Percentiles rank a stretch among this genome's conserved stretches.
These are phyloP conservation scores for Leptinotarsa haldemani DNA, from an alignment of 2,888 invertebrate genomes.

Conservation along the genomic window DNA sequence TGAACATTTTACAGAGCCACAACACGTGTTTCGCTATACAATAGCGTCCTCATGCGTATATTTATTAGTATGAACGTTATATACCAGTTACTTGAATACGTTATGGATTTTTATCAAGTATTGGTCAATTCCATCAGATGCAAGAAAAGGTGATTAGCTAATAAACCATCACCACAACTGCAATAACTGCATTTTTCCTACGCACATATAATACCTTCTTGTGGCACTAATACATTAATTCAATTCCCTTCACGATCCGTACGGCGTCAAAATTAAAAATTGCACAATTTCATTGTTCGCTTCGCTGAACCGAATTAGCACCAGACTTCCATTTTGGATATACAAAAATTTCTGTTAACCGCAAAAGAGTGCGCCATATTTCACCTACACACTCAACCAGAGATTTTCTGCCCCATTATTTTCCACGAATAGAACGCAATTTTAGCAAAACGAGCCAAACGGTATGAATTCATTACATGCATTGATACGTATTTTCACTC, in stretches of 20 bases:
- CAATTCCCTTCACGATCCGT: background rate
- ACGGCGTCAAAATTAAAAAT: background rate
- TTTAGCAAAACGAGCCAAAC: background rate
- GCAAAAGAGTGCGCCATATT: background rate
- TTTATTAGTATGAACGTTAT: too few relatives aligned
- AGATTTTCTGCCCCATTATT: background rate
- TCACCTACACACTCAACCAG: background rate
- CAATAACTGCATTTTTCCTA: too few relatives aligned
- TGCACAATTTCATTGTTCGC: constrained; percentile 7
- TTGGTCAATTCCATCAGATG: too few relatives aligned
- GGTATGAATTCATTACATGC: background rate
- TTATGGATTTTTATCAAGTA: too few relatives aligned
- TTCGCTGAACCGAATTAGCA: constrained; percentile 9
- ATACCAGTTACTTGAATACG: too few relatives aligned
- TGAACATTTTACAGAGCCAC: too few relatives aligned
- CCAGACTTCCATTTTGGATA: background rate
- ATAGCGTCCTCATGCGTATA: too few relatives aligned
- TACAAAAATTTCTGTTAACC: constrained; percentile 5
- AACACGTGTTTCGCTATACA: too few relatives aligned
- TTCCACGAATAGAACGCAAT: background rate
- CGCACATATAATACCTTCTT: background rate
- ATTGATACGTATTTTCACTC: background rate
- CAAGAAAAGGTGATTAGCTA: too few relatives aligned
- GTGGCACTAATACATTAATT: background rate
- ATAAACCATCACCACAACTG: too few relatives aligned